Evolutionary conservation across 2,113 vertebrate genomes (phyloP).

Genomic region (Psittacula cyanocephala): DNA sequence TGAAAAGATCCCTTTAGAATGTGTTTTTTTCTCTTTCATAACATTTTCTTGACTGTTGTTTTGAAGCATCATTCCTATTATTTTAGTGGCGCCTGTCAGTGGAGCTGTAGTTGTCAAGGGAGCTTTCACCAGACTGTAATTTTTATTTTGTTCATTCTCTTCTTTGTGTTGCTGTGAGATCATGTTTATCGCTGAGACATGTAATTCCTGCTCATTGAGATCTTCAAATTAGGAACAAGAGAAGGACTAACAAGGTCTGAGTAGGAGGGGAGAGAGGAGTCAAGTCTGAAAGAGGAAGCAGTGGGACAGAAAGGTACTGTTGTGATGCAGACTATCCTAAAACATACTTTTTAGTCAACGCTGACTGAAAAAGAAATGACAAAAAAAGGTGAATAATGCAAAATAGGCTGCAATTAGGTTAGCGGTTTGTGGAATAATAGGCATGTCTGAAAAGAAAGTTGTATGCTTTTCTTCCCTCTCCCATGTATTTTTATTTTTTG

Average conservation of each 20-base stretch:
- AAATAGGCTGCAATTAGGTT: background rate
- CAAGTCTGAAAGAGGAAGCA: background rate
- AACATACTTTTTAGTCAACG: background rate
- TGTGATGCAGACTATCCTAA: background rate
- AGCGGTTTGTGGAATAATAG: background rate
- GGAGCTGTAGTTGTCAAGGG: constrained; percentile 53
- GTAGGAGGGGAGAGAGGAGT: background rate
- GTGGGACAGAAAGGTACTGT: background rate
- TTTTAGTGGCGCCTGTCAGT: constrained; percentile 59
- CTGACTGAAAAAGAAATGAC: background rate
- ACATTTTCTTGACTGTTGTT: constrained; percentile 54
- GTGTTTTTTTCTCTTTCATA: constrained; percentile 38
- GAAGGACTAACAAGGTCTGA: background rate
- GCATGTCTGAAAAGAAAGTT: background rate
- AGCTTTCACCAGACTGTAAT: constrained; percentile 39
- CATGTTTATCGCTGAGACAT: constrained; percentile 42
- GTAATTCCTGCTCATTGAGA: constrained; percentile 36
- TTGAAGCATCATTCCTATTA: constrained; percentile 56
- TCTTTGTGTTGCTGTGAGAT: constrained; percentile 44
- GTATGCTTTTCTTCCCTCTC: background rate
- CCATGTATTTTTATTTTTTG: background rate
- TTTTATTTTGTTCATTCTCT: constrained; percentile 39
- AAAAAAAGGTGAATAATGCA: background rate
- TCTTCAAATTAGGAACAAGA: constrained; percentile 19
- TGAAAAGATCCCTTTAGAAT: constrained; percentile 51